Base-by-base conservation (phyloP, 1,140 invertebrate genomes). In the Prorops nasuta region DNA sequence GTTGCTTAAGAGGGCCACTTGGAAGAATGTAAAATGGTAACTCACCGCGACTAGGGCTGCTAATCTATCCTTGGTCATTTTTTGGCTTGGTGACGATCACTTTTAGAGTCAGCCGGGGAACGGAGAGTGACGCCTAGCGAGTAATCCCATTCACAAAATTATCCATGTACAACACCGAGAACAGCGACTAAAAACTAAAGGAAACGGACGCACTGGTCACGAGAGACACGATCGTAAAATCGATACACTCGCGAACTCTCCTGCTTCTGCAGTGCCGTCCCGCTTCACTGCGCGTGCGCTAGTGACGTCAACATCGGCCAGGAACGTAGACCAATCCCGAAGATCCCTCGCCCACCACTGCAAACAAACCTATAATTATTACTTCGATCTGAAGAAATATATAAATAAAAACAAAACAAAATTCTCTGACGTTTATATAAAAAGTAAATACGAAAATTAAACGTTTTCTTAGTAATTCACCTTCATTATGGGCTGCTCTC, bases 11-110 rank as follows among this genome's bases (percentile, higher is more conserved):
- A n/a, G n/a, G n/a, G n/a, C n/a, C n/a, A n/a, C n/a, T n/a, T n/a
- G n/a, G n/a, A n/a, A n/a, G n/a, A n/a, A n/a, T n/a, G n/a, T n/a
- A n/a, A n/a, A n/a, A n/a, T n/a, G 24, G 10, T 37, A 51, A 74
- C 88, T 86, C 84, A 94, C 91, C 86, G 92, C 92, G 84, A 92
- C 90, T 65, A 96, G 84, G 76, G 92, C 93, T 82, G 92, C 91
- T 85, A 97, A 91, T 87, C 93, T 92, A 86, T 97, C 93, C 86
- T 96, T 97, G 79, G 92, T 95, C 94, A 96, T 96, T 4, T n/a
- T n/a, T 28, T 10, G 24, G 24, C 24, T n/a, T 4, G 80, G 81
- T 88, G 79, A 81, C 77, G 58, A 28, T 12, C 6, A 28, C 24
- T 7, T n/a, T 12, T 4, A 35, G 7, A 35, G 34, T 6, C 4